phyloP scores from a whole-genome alignment of 2,797 vertebrate genomes.

The Vireo griseus region DNA sequence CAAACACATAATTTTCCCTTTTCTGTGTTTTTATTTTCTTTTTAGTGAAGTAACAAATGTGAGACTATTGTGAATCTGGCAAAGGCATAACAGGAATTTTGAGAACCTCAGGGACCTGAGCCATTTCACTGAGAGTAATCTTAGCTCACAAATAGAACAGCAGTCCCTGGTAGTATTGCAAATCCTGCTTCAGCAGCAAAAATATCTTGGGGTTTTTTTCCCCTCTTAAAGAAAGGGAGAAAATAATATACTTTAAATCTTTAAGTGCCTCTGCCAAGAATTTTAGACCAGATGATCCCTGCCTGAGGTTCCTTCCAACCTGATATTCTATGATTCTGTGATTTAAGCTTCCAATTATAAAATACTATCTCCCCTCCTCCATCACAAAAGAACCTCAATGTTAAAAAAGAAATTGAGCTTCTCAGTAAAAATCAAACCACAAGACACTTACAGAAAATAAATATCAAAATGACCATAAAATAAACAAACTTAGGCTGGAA shows the following conservation, averaged over 20 bases:
- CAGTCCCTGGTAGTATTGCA: conserved; percentile 15
- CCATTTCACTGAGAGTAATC: conserved; percentile 23
- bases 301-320: background rate
- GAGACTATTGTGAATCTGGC: background rate
- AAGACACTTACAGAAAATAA: background rate
- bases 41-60: background rate
- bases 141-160: conserved; percentile 38
- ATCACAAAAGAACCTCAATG: background rate
- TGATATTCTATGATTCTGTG: background rate
- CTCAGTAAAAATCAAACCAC: background rate
- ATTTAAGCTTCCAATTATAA: background rate
- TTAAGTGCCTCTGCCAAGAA: background rate
- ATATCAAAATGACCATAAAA: background rate
- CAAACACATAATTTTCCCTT: background rate
- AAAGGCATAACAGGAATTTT: background rate
- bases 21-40: background rate
- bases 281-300: background rate
- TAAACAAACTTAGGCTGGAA: background rate
- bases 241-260: background rate
- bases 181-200: conserved; percentile 23
- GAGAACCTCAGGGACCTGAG: conserved; percentile 23
- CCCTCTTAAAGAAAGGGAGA: background rate
- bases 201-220: background rate
- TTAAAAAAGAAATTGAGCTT: background rate
- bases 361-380: background rate